These are phyloP conservation scores for Vombatus ursinus DNA, from an alignment of 2,113 vertebrate genomes.

Conservation along the genomic window DNA sequence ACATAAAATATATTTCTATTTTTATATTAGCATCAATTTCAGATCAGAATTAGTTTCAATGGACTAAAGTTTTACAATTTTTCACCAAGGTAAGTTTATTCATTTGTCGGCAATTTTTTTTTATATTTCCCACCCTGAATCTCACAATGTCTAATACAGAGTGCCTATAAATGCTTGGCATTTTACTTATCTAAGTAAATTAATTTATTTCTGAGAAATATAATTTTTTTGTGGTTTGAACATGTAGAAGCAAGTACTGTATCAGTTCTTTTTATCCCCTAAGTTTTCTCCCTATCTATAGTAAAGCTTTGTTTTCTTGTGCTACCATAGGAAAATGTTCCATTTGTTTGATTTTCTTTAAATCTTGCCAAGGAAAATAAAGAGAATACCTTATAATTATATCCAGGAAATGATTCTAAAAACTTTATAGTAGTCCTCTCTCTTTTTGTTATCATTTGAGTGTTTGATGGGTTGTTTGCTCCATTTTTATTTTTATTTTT, in stretches of 20 bases:
- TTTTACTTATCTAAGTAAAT: neutral
- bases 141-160: neutral
- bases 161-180: neutral
- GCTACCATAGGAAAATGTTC: neutral
- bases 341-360: no score
- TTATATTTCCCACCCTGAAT: neutral
- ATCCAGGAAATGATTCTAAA: neutral
- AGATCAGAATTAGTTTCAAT: neutral
- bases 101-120: neutral
- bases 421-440: neutral
- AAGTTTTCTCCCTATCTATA: neutral
- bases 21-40: neutral
- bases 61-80: neutral
- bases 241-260: neutral
- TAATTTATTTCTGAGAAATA: neutral
- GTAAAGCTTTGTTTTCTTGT: neutral
- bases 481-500: neutral
- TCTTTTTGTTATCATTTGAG: neutral
- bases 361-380: slow-evolving; percentile 16
- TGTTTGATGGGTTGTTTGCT: neutral
- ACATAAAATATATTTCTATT: neutral
- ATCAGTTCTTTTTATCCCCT: neutral
- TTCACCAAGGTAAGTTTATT: neutral
- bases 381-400: neutral
- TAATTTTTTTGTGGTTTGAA: neutral